Conservation (phyloP, 2,888 invertebrate species). For the Dicranocentrus wangi region DNA sequence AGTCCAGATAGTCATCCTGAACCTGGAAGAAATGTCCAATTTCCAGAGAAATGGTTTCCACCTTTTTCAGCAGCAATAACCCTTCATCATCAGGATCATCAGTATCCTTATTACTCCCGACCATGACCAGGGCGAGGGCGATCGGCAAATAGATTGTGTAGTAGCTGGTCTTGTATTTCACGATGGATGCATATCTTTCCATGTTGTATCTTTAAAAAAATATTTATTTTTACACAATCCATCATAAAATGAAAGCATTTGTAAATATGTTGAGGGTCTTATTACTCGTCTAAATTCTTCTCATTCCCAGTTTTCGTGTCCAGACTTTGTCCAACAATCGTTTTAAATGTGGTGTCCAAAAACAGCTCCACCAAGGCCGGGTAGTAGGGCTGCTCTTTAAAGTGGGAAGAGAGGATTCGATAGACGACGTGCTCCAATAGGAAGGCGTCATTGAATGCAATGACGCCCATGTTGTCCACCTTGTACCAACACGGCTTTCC, state of each 20-base stretch:
- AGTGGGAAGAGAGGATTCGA: constrained; percentile 85
- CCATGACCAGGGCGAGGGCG: constrained; percentile 88
- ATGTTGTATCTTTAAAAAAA: constrained; percentile 81
- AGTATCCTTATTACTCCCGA: constrained; percentile 78
- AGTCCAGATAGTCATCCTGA: too few species aligned
- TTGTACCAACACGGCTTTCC: constrained; percentile 93
- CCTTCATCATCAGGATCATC: too few species aligned
- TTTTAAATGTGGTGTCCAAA: constrained; percentile 85
- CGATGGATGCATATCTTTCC: constrained; percentile 90
- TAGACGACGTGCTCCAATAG: constrained; percentile 87
- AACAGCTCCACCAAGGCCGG: constrained; percentile 86
- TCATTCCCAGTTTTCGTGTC: constrained; percentile 75
- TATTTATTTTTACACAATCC: too few species aligned
- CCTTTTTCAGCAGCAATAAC: constrained; percentile 85
- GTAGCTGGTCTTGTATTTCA: constrained; percentile 93
- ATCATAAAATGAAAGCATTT: too few species aligned
- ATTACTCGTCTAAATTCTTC: constrained; percentile 20
- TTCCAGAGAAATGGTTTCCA: constrained; percentile 88
- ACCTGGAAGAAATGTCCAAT: constrained; percentile 97
- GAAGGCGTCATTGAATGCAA: constrained; percentile 89
- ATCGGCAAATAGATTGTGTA: constrained; percentile 96
- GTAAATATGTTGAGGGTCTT: too few species aligned
- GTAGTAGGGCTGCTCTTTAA: constrained; percentile 85
- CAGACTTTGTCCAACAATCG: constrained; percentile 83
- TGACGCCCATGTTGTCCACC: constrained; percentile 78